These are phyloP conservation scores for Calliphora vicina DNA, from an alignment of 1,140 invertebrate genomes.

Conservation along the genomic window DNA sequence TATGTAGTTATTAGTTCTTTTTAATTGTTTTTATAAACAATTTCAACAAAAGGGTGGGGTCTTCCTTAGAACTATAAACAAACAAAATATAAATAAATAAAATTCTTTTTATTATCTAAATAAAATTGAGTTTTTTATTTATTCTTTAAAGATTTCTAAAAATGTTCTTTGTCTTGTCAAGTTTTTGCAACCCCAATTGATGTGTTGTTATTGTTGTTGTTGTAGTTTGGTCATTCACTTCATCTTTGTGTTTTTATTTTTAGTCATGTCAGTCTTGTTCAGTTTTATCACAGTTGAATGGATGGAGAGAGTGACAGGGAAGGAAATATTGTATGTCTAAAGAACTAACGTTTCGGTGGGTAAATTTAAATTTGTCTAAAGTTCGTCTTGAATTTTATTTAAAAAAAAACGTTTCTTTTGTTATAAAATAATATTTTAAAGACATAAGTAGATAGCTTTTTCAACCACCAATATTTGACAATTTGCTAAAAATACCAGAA, in stretches of 20 bases:
- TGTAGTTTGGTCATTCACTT: constrained; percentile 5
- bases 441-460: no score
- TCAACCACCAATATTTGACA: no score
- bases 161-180: neutral
- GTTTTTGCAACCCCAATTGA: neutral
- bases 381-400: no score
- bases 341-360: no score
- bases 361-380: no score
- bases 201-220: neutral
- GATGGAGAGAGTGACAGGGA: neutral
- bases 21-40: neutral
- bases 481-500: no score
- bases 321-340: no score
- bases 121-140: neutral
- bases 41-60: neutral
- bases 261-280: neutral
- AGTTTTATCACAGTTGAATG: neutral
- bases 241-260: neutral
- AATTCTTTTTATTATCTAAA: neutral
- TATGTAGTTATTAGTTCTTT: no score
- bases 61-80: neutral
- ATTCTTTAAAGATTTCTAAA: neutral
- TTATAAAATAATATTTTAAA: no score
- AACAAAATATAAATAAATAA: neutral
- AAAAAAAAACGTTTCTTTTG: no score